Conservation (phyloP, 1,140 invertebrate genomes). For the Apis laboriosa region DNA sequence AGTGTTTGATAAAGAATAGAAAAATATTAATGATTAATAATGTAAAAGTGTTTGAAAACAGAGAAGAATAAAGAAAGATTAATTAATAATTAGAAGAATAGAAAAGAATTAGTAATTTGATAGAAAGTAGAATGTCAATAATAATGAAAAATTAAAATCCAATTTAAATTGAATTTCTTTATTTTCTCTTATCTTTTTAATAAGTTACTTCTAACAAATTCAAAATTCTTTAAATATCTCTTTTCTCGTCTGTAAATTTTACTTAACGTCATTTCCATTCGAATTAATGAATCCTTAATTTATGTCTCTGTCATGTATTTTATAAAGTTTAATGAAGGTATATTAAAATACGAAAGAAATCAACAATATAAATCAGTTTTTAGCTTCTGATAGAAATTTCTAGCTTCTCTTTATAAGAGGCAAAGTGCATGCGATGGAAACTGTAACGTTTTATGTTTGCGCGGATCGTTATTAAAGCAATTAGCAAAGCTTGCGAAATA, state of each 20-base stretch:
- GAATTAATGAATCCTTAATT: slow-evolving; percentile 39
- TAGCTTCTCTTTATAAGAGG: not conserved
- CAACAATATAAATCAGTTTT: not conserved
- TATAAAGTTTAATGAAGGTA: slow-evolving; percentile 9
- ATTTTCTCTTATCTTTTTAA: no score
- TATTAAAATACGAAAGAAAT: not conserved
- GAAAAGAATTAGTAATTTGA: no score
- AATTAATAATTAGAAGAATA: no score
- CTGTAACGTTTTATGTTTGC: not conserved
- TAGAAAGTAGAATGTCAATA: no score
- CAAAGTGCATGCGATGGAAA: slow-evolving; percentile 4
- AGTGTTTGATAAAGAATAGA: no score
- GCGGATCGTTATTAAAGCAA: slow-evolving; percentile 18
- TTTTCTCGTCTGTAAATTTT: slow-evolving; percentile 5
- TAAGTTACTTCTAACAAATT: not conserved
- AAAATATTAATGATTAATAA: no score
- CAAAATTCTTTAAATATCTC: not conserved
- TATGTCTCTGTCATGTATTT: not conserved
- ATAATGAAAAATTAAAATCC: not conserved
- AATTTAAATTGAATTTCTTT: not conserved
- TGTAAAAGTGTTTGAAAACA: no score
- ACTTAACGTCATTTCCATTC: not conserved
- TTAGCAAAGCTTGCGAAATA: slow-evolving; percentile 34
- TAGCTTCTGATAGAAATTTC: slow-evolving; percentile 21
- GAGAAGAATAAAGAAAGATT: no score